These are phyloP conservation scores for Silurus asotus DNA, from an alignment of 2,113 vertebrate species.

Conservation along the genomic window DNA sequence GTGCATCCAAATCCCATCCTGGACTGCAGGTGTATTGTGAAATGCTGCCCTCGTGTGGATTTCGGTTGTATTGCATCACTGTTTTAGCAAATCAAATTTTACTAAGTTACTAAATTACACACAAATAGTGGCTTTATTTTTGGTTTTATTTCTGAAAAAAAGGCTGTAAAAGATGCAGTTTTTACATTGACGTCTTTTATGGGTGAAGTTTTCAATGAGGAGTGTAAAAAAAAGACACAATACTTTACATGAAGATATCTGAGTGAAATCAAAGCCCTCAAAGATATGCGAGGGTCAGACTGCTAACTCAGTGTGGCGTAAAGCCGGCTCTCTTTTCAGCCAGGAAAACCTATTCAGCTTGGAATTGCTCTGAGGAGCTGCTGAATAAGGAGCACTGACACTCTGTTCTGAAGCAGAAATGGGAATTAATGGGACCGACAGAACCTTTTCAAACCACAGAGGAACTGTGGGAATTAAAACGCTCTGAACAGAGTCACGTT, in stretches of 20 bases:
- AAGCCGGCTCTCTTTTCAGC: not conserved
- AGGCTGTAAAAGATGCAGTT: not conserved
- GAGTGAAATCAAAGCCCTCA: not conserved
- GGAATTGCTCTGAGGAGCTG: not conserved
- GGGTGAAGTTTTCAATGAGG: not conserved
- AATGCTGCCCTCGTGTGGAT: constrained; percentile 30
- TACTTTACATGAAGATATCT: not conserved
- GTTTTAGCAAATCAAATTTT: not conserved
- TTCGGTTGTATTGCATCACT: not conserved
- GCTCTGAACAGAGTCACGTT: not conserved
- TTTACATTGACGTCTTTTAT: not conserved
- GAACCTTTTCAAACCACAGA: constrained; percentile 21
- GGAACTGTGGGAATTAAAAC: constrained; percentile 12
- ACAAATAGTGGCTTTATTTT: not conserved
- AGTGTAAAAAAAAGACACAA: not conserved
- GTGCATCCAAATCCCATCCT: not conserved
- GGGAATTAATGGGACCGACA: constrained; percentile 18
- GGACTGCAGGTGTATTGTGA: not conserved
- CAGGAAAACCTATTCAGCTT: constrained; percentile 19
- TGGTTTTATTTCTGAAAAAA: not conserved
- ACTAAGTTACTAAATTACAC: not conserved
- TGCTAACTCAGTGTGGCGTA: not conserved
- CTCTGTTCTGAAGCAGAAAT: constrained; percentile 5
- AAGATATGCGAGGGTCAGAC: not conserved
- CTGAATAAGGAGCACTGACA: constrained; percentile 13